phyloP scores from a whole-genome alignment of 2,113 vertebrate genomes.

The Ellobius talpinus region DNA sequence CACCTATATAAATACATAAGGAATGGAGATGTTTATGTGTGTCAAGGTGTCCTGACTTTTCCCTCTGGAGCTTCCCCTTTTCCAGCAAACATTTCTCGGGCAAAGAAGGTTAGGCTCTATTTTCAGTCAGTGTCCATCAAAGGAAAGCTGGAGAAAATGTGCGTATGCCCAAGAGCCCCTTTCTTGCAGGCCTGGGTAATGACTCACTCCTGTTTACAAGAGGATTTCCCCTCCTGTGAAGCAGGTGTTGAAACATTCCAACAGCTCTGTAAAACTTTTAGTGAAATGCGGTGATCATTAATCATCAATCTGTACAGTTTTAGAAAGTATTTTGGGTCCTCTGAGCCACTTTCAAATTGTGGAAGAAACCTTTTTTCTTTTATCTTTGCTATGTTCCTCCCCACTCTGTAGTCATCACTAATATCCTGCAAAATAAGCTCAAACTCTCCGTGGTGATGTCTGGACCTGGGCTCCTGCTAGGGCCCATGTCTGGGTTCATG shows the following conservation, averaged over 20 bases:
- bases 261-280: slow-evolving; percentile 73
- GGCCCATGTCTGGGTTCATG: background rate
- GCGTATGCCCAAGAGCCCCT: slow-evolving; percentile 67
- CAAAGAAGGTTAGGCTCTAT: slow-evolving; percentile 73
- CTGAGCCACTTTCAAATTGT: slow-evolving; percentile 38
- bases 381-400: slow-evolving; percentile 20
- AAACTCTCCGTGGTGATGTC: background rate
- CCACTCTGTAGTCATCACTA: slow-evolving; percentile 12
- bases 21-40: slow-evolving; percentile 78
- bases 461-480: background rate
- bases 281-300: slow-evolving; percentile 67
- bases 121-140: slow-evolving; percentile 78
- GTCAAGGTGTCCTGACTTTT: slow-evolving; percentile 36
- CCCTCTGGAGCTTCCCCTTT: slow-evolving; percentile 59
- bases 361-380: background rate
- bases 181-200: slow-evolving; percentile 54
- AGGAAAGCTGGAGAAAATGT: slow-evolving; percentile 69
- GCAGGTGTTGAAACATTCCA: slow-evolving; percentile 83
- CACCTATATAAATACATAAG: slow-evolving; percentile 79
- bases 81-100: slow-evolving; percentile 73
- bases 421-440: background rate
- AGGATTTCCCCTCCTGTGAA: slow-evolving; percentile 72
- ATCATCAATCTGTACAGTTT: slow-evolving; percentile 65
- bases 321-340: slow-evolving; percentile 53
- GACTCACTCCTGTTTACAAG: slow-evolving; percentile 79